Evolutionary conservation across 2,797 vertebrate species (phyloP).

Genomic region (Enteromius thamalakanensis): DNA sequence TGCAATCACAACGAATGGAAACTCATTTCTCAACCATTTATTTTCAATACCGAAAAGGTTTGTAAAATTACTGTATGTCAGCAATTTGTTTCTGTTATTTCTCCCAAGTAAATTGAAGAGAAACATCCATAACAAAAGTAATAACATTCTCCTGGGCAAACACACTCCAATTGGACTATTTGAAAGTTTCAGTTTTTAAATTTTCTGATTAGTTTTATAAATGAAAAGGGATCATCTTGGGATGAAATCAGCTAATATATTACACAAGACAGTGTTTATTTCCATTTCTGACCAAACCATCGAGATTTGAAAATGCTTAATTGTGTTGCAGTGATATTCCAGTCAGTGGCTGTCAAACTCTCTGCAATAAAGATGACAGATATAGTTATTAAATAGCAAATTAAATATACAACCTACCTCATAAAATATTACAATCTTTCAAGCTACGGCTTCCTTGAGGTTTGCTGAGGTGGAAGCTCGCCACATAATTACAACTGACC

Average conservation of each 20-base stretch:
- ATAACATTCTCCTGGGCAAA: background rate
- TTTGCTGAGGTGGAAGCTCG: constrained; percentile 18
- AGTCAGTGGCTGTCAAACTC: background rate
- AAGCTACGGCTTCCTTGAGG: background rate
- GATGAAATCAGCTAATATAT: background rate
- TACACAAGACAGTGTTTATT: background rate
- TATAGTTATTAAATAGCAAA: constrained; percentile 3
- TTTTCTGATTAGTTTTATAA: background rate
- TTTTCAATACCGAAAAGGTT: background rate
- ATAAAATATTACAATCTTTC: background rate
- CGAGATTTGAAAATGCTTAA: background rate
- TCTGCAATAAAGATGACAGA: background rate
- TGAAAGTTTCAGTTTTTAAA: background rate
- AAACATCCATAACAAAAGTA: background rate
- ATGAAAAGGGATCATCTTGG: background rate
- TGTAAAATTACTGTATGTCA: background rate
- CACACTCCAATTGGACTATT: background rate
- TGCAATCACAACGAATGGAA: background rate
- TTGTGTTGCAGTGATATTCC: background rate
- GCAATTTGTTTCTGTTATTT: background rate
- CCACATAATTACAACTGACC: constrained; percentile 23
- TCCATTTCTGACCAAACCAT: background rate
- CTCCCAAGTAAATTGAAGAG: background rate
- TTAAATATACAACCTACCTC: constrained; percentile 20
- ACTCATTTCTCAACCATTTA: background rate